Conservation (phyloP, 2,113 vertebrate genomes). For the Pseudopodoces humilis region DNA sequence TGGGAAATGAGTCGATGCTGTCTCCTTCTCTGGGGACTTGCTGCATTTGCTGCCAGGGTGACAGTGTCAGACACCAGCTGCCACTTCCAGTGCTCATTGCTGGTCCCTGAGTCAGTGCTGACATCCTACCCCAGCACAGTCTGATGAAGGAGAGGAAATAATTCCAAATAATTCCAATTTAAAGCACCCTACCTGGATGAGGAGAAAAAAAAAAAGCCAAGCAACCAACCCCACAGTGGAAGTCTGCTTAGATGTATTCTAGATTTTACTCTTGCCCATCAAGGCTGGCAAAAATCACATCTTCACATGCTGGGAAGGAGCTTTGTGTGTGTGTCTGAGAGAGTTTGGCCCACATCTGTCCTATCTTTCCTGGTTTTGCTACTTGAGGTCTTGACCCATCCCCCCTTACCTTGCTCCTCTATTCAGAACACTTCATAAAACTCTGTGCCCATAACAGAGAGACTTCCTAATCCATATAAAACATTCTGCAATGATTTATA, state of each 20-base stretch:
- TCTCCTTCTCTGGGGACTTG: not conserved
- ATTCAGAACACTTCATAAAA: not conserved
- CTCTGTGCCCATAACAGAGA: not conserved
- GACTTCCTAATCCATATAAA: not conserved
- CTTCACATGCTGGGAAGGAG: not conserved
- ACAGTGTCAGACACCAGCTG: constrained; percentile 27
- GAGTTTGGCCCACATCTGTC: not conserved
- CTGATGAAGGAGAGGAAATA: not conserved
- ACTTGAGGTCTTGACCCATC: not conserved
- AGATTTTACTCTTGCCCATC: not conserved
- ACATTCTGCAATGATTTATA: not conserved
- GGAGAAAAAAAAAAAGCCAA: not conserved
- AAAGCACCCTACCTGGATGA: not conserved
- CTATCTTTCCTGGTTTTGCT: not conserved
- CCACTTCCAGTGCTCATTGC: not conserved
- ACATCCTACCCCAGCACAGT: not conserved
- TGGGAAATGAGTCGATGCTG: not conserved
- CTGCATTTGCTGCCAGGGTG: not conserved
- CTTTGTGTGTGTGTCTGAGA: not conserved
- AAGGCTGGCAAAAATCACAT: not conserved
- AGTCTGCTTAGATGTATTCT: not conserved
- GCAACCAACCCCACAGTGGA: no score
- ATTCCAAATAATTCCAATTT: not conserved
- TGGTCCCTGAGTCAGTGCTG: not conserved
- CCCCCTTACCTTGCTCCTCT: not conserved